These are phyloP conservation scores for Tigriopus japonicus DNA, from an alignment of 1,140 invertebrate species.

Conservation along the genomic window DNA sequence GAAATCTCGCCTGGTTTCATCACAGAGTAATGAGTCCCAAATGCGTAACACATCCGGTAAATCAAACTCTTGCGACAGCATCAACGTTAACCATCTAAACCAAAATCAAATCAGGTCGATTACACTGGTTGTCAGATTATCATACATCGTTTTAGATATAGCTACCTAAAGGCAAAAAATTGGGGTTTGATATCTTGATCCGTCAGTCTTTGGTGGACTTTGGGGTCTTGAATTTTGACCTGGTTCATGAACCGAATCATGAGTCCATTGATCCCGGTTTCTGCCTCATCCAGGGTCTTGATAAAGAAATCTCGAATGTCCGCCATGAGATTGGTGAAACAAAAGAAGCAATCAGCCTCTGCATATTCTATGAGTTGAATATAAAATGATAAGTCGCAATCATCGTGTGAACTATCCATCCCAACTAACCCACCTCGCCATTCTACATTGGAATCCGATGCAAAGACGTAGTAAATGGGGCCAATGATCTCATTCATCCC, in stretches of 20 bases:
- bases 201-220: conserved; percentile 51
- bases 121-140: neutral
- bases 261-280: conserved; percentile 45
- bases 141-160: conserved; percentile 2
- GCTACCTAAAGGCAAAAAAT: conserved; percentile 77
- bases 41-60: conserved; percentile 84
- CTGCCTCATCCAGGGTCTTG: conserved; percentile 77
- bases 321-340: conserved; percentile 89
- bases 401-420: no score
- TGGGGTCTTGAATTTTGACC: conserved; percentile 51
- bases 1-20: conserved; percentile 68
- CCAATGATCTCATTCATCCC: conserved; percentile 99
- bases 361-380: conserved; percentile 52
- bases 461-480: conserved; percentile 93
- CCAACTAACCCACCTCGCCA: conserved; percentile 45
- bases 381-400: no score
- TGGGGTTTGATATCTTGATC: conserved; percentile 74
- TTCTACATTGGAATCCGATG: conserved; percentile 59
- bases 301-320: conserved; percentile 97
- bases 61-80: conserved; percentile 92
- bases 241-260: conserved; percentile 41
- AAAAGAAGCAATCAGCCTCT: conserved; percentile 93
- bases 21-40: conserved; percentile 87
- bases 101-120: neutral
- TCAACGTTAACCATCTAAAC: conserved; percentile 77